These are phyloP conservation scores for Neoniphon sammara DNA, from an alignment of 2,797 vertebrate species.

Conservation along the genomic window DNA sequence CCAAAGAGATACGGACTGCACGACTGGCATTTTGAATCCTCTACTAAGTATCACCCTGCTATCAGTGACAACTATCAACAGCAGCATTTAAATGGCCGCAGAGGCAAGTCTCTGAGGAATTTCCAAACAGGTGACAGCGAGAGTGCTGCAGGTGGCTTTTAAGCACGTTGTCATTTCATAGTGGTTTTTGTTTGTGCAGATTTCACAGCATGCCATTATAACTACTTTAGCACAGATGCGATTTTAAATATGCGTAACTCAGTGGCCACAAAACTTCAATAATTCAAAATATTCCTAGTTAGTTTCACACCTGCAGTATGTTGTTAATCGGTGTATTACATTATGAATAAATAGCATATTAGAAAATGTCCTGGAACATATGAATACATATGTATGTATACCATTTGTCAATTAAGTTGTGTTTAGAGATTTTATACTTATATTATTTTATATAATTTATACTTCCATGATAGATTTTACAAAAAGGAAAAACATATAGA, in stretches of 20 bases:
- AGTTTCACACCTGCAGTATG: neutral
- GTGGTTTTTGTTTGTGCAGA: slow-evolving; percentile 44
- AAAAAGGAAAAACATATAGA: slow-evolving; percentile 12
- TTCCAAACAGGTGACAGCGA: slow-evolving; percentile 51
- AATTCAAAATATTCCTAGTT: neutral
- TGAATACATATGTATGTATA: too few species aligned
- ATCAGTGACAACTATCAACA: slow-evolving; percentile 75
- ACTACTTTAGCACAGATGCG: slow-evolving; percentile 5
- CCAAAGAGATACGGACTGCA: slow-evolving; percentile 55
- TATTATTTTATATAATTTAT: neutral
- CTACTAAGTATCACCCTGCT: slow-evolving; percentile 67
- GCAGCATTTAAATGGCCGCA: slow-evolving; percentile 64
- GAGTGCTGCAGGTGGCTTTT: slow-evolving; percentile 45
- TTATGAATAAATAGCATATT: slow-evolving; percentile 21
- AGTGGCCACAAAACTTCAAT: neutral
- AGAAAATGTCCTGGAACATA: slow-evolving; percentile 1
- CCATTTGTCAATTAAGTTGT: too few species aligned
- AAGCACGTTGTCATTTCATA: slow-evolving; percentile 42
- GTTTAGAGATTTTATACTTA: too few species aligned
- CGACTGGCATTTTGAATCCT: slow-evolving; percentile 66
- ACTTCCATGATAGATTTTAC: slow-evolving; percentile 35
- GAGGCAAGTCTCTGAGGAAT: slow-evolving; percentile 59
- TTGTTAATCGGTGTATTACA: slow-evolving; percentile 24
- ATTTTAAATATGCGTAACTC: slow-evolving; percentile 12
- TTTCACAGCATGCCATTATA: slow-evolving; percentile 7